These are phyloP conservation scores for Caenorhabditis afra DNA, from an alignment of 2,888 invertebrate species.

Conservation along the genomic window DNA sequence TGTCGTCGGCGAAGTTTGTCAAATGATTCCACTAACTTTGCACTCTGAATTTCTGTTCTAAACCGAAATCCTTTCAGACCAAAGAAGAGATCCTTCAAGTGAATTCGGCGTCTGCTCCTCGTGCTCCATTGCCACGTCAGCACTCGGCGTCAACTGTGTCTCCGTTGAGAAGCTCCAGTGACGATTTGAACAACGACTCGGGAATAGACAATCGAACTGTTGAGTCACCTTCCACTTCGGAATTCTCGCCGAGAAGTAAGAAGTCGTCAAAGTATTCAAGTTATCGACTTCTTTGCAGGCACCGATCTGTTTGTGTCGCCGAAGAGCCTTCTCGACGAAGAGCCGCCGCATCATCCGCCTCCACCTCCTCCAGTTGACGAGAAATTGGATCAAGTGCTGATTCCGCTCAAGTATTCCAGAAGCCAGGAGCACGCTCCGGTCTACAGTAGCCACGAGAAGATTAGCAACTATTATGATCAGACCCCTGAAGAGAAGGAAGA, in stretches of 20 bases:
- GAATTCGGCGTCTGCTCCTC: conserved; percentile 19
- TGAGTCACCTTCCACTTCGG: conserved; percentile 66
- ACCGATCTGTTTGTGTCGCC: conserved; percentile 57
- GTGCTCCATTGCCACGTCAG: conserved; percentile 46
- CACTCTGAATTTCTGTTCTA: too few relatives aligned
- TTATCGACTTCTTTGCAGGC: conserved; percentile 16
- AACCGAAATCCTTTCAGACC: conserved; percentile 62
- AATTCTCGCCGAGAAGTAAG: conserved; percentile 71
- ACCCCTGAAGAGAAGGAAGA: conserved; percentile 30
- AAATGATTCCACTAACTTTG: background rate
- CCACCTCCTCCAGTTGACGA: conserved; percentile 52
- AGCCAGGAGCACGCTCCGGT: conserved; percentile 41
- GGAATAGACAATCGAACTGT: conserved; percentile 66
- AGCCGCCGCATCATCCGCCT: conserved; percentile 54
- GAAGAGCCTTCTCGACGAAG: conserved; percentile 54
- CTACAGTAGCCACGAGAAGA: conserved; percentile 32
- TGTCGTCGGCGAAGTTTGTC: too few relatives aligned
- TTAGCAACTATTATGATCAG: conserved; percentile 45
- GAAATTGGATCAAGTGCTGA: conserved; percentile 52
- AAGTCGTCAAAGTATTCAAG: too few relatives aligned
- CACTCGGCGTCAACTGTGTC: conserved; percentile 46
- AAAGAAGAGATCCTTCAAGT: conserved; percentile 67
- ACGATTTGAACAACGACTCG: conserved; percentile 64
- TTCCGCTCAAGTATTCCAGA: conserved; percentile 49
- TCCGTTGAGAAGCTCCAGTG: conserved; percentile 46